Conservation (phyloP, 2,888 invertebrate genomes). For the Furcula furcula region DNA sequence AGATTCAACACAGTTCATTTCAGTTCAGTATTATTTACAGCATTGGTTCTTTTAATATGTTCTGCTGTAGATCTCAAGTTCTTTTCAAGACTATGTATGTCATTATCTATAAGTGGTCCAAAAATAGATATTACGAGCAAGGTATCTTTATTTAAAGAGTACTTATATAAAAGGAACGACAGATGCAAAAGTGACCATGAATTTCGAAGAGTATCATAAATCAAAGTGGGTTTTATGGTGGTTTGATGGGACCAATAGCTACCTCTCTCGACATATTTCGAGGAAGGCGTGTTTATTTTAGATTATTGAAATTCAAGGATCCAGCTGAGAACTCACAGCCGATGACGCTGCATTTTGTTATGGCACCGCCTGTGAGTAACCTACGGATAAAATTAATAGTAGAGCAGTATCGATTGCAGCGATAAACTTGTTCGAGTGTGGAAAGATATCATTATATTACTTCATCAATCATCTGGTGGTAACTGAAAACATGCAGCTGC, state of each 20-base stretch:
- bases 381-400: slow-evolving; percentile 69
- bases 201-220: slow-evolving; percentile 53
- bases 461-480: slow-evolving; percentile 66
- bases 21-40: no score
- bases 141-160: no score
- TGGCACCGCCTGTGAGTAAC: slow-evolving; percentile 41
- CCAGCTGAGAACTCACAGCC: slow-evolving; percentile 42
- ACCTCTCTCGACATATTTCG: slow-evolving; percentile 52
- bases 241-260: slow-evolving; percentile 50
- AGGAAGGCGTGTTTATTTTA: slow-evolving; percentile 70
- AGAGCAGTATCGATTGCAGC: slow-evolving; percentile 59
- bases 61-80: no score
- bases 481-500: slow-evolving; percentile 71
- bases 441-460: slow-evolving; percentile 50
- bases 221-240: slow-evolving; percentile 55
- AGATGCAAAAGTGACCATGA: slow-evolving; percentile 46
- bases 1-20: no score
- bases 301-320: slow-evolving; percentile 63
- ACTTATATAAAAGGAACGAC: slow-evolving; percentile 42
- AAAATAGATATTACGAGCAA: no score
- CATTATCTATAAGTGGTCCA: no score
- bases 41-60: no score
- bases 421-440: slow-evolving; percentile 69
- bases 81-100: no score
- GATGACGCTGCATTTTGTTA: slow-evolving; percentile 68